Evolutionary conservation across 2,797 vertebrate genomes (phyloP).

Genomic region (Hylomyscus alleni): DNA sequence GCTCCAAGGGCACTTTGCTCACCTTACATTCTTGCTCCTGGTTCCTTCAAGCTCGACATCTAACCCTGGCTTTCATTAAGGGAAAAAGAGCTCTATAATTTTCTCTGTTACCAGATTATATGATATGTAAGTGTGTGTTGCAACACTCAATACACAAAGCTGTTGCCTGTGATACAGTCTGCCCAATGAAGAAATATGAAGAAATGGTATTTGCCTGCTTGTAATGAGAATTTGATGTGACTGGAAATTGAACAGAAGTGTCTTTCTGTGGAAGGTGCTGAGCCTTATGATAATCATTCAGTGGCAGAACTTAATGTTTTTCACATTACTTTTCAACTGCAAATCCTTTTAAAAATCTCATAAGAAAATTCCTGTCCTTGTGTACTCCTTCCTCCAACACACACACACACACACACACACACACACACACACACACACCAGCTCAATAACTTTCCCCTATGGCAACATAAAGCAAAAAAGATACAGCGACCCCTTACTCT

Average conservation of each 20-base stretch:
- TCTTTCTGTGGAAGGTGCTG: conserved; percentile 77
- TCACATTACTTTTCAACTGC: conserved; percentile 58
- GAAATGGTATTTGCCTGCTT: conserved; percentile 69
- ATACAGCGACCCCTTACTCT: background rate
- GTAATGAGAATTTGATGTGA: conserved; percentile 78
- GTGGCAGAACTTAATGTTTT: conserved; percentile 62
- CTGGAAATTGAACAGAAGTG: conserved; percentile 72
- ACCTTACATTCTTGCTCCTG: background rate
- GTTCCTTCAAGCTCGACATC: conserved; percentile 5
- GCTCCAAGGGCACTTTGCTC: conserved; percentile 20
- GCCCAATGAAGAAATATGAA: conserved; percentile 65
- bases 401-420: background rate
- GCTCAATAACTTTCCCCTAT: conserved; percentile 15
- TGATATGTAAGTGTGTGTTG: conserved; percentile 47
- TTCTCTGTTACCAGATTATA: conserved; percentile 65
- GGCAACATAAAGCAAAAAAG: conserved; percentile 62
- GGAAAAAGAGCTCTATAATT: conserved; percentile 53
- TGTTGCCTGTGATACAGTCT: conserved; percentile 64
- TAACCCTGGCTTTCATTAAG: conserved; percentile 20
- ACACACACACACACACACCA: background rate
- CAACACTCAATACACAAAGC: conserved; percentile 66
- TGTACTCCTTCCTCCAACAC: background rate
- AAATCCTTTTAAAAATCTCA: conserved; percentile 65
- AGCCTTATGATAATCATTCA: conserved; percentile 75
- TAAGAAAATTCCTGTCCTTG: conserved; percentile 64